These are phyloP conservation scores for Chondrosia reniformis DNA, from an alignment of 37 sponge, comb jelly and placozoan species.

Conservation along the genomic window DNA sequence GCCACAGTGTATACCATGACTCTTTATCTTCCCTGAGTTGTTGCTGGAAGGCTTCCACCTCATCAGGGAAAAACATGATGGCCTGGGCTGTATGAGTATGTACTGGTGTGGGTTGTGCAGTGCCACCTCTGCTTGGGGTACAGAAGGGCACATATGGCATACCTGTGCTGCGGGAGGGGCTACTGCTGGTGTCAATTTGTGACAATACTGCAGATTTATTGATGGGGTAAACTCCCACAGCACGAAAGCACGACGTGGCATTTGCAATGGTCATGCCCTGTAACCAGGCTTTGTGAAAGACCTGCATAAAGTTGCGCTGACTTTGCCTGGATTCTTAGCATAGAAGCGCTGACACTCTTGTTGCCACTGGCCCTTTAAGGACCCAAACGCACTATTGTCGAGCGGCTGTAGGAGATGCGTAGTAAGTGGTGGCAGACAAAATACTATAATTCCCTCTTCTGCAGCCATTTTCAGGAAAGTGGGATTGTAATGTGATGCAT, in stretches of 20 bases:
- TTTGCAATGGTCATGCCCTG: neutral
- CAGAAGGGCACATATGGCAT: neutral
- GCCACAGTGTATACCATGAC: neutral
- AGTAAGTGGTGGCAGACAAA: slow-evolving; percentile 26
- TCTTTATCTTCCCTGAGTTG: neutral
- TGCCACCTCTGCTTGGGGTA: neutral
- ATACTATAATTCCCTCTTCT: neutral
- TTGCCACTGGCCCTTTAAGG: slow-evolving; percentile 17
- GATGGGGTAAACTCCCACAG: neutral
- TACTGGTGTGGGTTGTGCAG: neutral
- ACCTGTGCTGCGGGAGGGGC: neutral
- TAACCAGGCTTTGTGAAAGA: neutral
- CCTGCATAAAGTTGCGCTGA: neutral
- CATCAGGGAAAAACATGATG: neutral
- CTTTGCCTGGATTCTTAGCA: neutral
- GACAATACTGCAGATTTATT: neutral
- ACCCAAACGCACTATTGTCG: slow-evolving; percentile 30
- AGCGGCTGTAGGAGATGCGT: slow-evolving; percentile 30
- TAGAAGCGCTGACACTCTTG: slow-evolving; percentile 27
- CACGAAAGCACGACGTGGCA: neutral
- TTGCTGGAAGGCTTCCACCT: neutral
- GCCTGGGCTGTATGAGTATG: neutral
- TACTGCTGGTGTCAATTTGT: slow-evolving; percentile 1
- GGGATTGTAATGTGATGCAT: slow-evolving; percentile 24
- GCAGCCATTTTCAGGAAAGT: slow-evolving; percentile 8